These are phyloP conservation scores for Hyppa rectilinea DNA, from an alignment of 2,888 invertebrate genomes.

Conservation along the genomic window DNA sequence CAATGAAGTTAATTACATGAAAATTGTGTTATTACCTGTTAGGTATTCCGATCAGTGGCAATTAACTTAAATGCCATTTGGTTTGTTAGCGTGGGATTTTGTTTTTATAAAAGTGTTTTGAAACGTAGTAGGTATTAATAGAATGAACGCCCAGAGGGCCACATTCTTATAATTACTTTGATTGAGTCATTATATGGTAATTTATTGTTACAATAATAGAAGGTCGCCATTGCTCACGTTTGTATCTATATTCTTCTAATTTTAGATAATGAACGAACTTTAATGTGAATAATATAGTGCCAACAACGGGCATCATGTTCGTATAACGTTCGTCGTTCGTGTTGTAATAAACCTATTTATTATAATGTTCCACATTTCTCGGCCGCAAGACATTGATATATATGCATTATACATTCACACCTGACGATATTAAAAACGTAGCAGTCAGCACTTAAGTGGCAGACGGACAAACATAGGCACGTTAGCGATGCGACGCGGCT, in stretches of 20 bases:
- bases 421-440: not conserved
- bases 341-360: not conserved
- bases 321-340: not conserved
- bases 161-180: not conserved
- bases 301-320: not conserved
- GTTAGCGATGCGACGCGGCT: constrained; percentile 49
- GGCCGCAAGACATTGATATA: not conserved
- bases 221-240: not conserved
- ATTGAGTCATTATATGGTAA: not conserved
- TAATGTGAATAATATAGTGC: not conserved
- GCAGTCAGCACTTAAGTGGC: constrained; percentile 8
- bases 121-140: not conserved
- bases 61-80: constrained; percentile 23
- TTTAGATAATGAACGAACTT: not conserved
- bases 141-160: not conserved
- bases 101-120: not conserved
- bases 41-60: constrained; percentile 1
- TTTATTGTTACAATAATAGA: not conserved
- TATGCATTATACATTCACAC: no score
- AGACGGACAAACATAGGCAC: constrained; percentile 41
- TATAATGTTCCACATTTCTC: not conserved
- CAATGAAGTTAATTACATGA: constrained; percentile 13
- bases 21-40: constrained; percentile 2
- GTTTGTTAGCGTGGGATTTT: not conserved
- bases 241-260: not conserved